Conservation (phyloP, 2,797 vertebrate species). For the Otolemur crassicaudatus region DNA sequence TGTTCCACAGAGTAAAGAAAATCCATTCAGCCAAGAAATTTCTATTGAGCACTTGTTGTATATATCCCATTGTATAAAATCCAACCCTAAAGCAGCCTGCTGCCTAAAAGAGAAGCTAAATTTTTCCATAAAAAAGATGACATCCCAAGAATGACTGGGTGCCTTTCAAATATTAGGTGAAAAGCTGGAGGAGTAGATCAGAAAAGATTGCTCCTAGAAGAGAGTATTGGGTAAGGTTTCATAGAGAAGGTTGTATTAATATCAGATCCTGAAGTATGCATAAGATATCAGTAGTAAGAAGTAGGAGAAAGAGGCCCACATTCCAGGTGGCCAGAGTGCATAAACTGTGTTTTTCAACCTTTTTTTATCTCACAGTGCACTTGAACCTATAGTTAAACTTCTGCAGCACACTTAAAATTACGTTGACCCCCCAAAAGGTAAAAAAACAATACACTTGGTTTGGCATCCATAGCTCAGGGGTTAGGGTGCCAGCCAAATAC, state of each 20-base stretch:
- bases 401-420: no score
- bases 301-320: no score
- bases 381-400: no score
- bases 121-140: background rate
- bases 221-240: background rate
- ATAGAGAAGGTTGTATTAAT: background rate
- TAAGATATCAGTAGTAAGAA: background rate
- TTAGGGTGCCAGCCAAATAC: no score
- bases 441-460: no score
- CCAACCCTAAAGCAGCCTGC: background rate
- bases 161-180: background rate
- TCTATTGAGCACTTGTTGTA: background rate
- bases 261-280: background rate
- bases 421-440: no score
- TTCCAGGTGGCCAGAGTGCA: background rate
- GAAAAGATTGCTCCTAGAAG: background rate
- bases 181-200: background rate
- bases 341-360: background rate
- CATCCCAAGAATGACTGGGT: background rate
- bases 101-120: background rate
- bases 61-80: background rate
- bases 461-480: no score
- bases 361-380: no score
- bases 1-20: constrained; percentile 1
- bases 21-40: background rate